Base-by-base conservation (phyloP, 2,797 vertebrate species). In the Dromococcyx pavoninus region DNA sequence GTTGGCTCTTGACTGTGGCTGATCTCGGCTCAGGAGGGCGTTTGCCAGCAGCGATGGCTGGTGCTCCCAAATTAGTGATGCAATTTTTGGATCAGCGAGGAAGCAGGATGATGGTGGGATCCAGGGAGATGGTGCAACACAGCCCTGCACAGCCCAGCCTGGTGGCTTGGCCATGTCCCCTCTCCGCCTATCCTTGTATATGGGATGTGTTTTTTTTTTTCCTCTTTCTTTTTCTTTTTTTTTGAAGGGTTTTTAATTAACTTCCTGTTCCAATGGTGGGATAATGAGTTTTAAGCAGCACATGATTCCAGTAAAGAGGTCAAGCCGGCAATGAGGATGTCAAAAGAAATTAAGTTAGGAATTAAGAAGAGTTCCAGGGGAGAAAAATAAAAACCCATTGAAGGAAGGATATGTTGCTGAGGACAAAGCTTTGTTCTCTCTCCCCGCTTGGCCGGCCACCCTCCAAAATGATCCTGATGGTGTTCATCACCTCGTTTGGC, bases 241-340 rank as follows among this genome's bases (percentile, higher is more conserved):
- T 90, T 76, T 9, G 23, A 97, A 94, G 95, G 92, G 65, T 96
- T 97, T 96, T 97, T 97, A 98, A 98, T 98, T 97, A 97, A 96
- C 97, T 98, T 98, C 97, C 97, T 97, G 94, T 97, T 97, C 85
- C 97, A 95, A 58, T 85, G 88, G 88, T 92, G 95, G 95, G 82
- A 97, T 98, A 97, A 97, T 97, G 97, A 97, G 97, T 97, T 97
- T 96, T 95, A 95, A 96, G 93, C 62, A 94, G 91, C 97, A 93
- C 65, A 79, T 97, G 97, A 97, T 93, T 94, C 93, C 58, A 67
- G 95, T 81, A 95, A 95, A 96, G 96, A 91, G 96, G 97, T 97
- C 97, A 97, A 78, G 82, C 58, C 72, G 5, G 96, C 96, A 93
- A 84, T 72, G 62, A 89, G 88, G 96, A 97, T 96, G 97, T 97